Conservation (phyloP, 1,140 invertebrate species). For the Archegozetes longisetosus region DNA sequence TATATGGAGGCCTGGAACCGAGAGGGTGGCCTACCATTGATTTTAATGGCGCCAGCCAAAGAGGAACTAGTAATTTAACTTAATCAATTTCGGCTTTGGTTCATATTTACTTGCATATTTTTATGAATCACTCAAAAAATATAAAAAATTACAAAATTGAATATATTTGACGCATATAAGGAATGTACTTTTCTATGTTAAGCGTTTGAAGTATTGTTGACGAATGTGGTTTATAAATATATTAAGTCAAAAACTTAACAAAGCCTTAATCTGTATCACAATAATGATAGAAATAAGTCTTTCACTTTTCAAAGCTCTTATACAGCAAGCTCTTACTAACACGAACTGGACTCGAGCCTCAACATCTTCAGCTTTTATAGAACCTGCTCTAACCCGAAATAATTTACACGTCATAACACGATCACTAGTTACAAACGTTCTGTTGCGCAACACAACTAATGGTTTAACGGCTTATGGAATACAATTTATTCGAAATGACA, state of each 20-base stretch:
- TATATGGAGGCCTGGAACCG: constrained; percentile 36
- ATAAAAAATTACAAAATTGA: no score
- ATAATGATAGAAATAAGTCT: no score
- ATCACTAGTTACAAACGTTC: constrained; percentile 56
- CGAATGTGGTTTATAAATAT: no score
- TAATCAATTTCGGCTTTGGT: neutral
- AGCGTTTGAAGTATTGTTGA: no score
- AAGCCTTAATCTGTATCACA: no score
- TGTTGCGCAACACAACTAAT: constrained; percentile 48
- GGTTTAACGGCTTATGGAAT: constrained; percentile 55
- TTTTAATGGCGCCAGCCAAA: constrained; percentile 58
- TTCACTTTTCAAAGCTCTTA: neutral
- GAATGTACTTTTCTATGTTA: no score
- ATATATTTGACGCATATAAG: no score
- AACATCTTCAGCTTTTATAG: constrained; percentile 68
- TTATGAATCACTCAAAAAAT: neutral
- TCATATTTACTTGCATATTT: neutral
- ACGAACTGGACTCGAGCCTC: constrained; percentile 64
- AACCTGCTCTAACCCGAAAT: constrained; percentile 54
- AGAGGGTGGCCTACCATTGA: constrained; percentile 45
- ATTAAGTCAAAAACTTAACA: no score
- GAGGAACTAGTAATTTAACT: constrained; percentile 8
- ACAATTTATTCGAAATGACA: constrained; percentile 47
- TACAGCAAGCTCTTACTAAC: constrained; percentile 38
- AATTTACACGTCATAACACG: constrained; percentile 73